These are phyloP conservation scores for Rhynchonycteris naso DNA, from an alignment of 2,797 vertebrate genomes.

Conservation along the genomic window DNA sequence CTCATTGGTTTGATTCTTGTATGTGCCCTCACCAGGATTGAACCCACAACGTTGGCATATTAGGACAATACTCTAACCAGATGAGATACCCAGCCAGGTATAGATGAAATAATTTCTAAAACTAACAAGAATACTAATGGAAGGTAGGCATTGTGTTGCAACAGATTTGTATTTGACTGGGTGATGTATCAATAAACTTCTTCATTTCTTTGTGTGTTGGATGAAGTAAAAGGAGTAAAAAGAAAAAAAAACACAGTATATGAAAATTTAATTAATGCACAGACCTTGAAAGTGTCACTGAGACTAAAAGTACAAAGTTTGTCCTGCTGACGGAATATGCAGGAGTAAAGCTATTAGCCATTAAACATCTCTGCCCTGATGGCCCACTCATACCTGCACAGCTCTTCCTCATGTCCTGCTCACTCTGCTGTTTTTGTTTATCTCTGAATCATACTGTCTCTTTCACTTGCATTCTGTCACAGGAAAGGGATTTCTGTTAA, in stretches of 20 bases:
- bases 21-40: no score
- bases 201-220: background rate
- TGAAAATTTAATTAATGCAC: slow-evolving; percentile 82
- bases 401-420: slow-evolving; percentile 69
- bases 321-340: slow-evolving; percentile 69
- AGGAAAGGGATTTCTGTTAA: slow-evolving; percentile 61
- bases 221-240: slow-evolving; percentile 72
- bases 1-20: no score
- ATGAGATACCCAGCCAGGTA: background rate
- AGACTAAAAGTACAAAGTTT: slow-evolving; percentile 70
- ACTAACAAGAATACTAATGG: slow-evolving; percentile 32
- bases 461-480: slow-evolving; percentile 66
- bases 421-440: slow-evolving; percentile 77
- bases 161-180: slow-evolving; percentile 61
- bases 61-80: no score
- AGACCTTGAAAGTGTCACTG: slow-evolving; percentile 80
- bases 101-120: slow-evolving; percentile 21
- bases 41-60: no score
- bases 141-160: slow-evolving; percentile 11
- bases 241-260: slow-evolving; percentile 59
- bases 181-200: slow-evolving; percentile 35
- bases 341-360: slow-evolving; percentile 66
- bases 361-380: slow-evolving; percentile 61
- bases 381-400: slow-evolving; percentile 64
- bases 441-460: slow-evolving; percentile 56